A percentile compares a stretch with the other conserved stretches of the same genome.
Conservation (phyloP, 2,113 vertebrate genomes). For the Eidolon helvum region DNA sequence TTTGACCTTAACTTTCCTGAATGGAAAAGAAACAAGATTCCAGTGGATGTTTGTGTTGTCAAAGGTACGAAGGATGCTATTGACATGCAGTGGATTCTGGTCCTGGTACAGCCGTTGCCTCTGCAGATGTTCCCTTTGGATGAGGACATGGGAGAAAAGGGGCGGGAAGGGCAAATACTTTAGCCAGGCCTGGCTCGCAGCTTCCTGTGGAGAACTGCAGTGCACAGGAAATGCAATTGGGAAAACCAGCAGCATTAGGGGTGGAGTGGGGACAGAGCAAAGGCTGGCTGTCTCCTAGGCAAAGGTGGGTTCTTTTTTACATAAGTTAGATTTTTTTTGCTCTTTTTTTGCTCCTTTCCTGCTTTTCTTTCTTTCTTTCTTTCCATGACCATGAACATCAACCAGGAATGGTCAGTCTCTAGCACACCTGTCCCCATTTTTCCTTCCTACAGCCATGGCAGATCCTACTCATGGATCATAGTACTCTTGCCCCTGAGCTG, state of each 20-base stretch:
- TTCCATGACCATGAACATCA: background rate
- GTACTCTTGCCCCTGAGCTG: background rate
- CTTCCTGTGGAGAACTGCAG: background rate
- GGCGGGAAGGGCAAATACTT: background rate
- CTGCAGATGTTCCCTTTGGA: background rate
- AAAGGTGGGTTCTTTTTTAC: background rate
- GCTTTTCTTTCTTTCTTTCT: background rate
- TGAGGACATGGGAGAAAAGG: background rate
- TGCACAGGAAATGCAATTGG: background rate
- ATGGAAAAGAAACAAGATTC: slow-evolving; percentile 71
- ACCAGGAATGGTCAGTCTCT: background rate
- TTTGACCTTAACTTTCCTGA: slow-evolving; percentile 36
- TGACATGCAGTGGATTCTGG: background rate
- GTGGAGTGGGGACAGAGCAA: too few species aligned
- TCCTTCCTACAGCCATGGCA: fast-evolving
- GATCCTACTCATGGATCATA: fast-evolving
- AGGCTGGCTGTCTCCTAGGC: background rate
- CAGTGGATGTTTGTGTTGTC: background rate
- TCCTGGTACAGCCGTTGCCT: background rate
- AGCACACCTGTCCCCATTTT: background rate
- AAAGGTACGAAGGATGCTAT: background rate
- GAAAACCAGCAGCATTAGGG: background rate
- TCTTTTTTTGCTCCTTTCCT: background rate
- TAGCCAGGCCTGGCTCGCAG: background rate
- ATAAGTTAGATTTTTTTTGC: background rate